phyloP scores from a whole-genome alignment of 2,888 invertebrate species.

The Helleia helle region DNA sequence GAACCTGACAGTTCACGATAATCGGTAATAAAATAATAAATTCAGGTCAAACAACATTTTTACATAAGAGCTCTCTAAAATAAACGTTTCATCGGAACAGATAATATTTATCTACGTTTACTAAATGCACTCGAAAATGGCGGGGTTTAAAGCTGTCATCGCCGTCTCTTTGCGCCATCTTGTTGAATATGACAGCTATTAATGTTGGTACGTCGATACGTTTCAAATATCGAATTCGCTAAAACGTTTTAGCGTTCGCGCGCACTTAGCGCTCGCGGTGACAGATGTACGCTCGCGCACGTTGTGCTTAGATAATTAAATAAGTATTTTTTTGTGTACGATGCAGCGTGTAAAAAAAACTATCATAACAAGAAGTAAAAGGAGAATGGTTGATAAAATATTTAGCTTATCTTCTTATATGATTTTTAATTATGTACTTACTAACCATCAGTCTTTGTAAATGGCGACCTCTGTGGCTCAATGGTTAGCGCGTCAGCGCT shows the following conservation, averaged over 20 bases:
- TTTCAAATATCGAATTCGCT: conserved; percentile 26
- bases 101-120: conserved; percentile 65
- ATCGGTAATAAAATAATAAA: conserved; percentile 11
- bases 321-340: too few species aligned
- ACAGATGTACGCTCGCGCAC: conserved; percentile 40
- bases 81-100: conserved; percentile 40
- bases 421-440: too few species aligned
- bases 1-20: conserved; percentile 8
- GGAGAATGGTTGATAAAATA: too few species aligned
- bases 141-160: conserved; percentile 57
- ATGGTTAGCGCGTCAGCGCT: too few species aligned
- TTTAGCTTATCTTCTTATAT: too few species aligned
- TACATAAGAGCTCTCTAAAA: conserved; percentile 34
- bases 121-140: conserved; percentile 64
- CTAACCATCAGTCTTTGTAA: too few species aligned
- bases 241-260: conserved; percentile 33
- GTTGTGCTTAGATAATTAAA: conserved; percentile 25
- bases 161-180: conserved; percentile 55
- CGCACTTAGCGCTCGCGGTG: conserved; percentile 46
- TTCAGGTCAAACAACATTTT: conserved; percentile 16
- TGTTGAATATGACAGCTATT: conserved; percentile 41
- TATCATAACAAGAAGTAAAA: too few species aligned
- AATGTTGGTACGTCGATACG: conserved; percentile 28
- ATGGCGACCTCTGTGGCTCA: too few species aligned
- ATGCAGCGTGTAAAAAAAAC: too few species aligned